Conservation (phyloP, 2,888 invertebrate species). For the Sarcophaga subvicina region DNA sequence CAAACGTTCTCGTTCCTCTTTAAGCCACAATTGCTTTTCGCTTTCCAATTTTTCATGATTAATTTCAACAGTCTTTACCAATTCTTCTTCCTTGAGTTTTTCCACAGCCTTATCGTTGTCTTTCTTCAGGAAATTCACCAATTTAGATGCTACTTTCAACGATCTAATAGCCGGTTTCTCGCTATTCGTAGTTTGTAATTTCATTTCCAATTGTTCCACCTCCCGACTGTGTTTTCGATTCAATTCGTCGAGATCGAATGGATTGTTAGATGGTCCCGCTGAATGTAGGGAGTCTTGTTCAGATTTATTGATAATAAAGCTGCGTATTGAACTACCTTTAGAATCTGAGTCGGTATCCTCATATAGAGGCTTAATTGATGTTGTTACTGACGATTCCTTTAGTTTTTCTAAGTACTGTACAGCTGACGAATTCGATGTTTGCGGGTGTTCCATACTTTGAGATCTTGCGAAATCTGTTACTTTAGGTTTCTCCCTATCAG, state of each 20-base stretch:
- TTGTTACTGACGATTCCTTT: constrained; percentile 72
- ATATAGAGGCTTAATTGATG: constrained; percentile 77
- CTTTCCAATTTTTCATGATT: constrained; percentile 78
- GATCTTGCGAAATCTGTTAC: constrained; percentile 70
- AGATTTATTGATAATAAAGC: constrained; percentile 78
- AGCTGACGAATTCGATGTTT: constrained; percentile 56
- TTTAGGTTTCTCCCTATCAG: constrained; percentile 69
- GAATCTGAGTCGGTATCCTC: constrained; percentile 81
- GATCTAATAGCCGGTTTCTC: constrained; percentile 76
- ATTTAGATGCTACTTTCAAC: constrained; percentile 76
- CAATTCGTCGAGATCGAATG: constrained; percentile 83
- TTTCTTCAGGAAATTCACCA: constrained; percentile 76
- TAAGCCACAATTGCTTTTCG: constrained; percentile 81
- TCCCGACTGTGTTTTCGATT: constrained; percentile 76
- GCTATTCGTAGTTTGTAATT: constrained; percentile 78
- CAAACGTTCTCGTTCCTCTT: constrained; percentile 82
- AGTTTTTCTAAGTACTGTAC: constrained; percentile 77
- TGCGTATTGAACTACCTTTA: constrained; percentile 79
- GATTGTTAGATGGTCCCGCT: constrained; percentile 77
- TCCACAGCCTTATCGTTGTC: constrained; percentile 62
- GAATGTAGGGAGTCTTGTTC: constrained; percentile 82
- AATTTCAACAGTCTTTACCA: constrained; percentile 71
- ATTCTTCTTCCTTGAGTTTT: constrained; percentile 66
- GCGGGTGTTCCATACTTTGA: constrained; percentile 72
- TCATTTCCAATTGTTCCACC: constrained; percentile 83